These are phyloP conservation scores for Neogale vison DNA, from an alignment of 2,113 vertebrate species.

Conservation along the genomic window DNA sequence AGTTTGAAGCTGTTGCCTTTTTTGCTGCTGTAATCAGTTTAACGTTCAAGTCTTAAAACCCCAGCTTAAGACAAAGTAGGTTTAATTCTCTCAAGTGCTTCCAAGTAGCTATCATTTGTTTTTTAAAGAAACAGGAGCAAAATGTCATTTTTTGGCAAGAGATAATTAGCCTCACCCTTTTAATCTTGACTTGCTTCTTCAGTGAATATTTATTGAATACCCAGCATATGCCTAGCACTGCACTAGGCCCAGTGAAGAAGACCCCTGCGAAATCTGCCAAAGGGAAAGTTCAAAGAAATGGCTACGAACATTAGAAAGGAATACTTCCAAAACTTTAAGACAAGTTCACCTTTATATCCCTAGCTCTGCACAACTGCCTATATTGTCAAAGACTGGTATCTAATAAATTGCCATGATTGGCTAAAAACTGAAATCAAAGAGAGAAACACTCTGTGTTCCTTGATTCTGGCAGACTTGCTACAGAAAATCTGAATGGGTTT, in stretches of 20 bases:
- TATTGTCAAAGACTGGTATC: neutral
- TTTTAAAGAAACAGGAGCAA: neutral
- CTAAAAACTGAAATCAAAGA: neutral
- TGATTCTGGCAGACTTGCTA: neutral
- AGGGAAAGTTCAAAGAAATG: neutral
- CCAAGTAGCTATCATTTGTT: neutral
- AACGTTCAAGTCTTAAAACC: neutral
- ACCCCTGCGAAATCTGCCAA: neutral
- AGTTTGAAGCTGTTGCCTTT: neutral
- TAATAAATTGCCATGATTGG: neutral
- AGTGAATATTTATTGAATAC: neutral
- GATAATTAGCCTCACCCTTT: neutral
- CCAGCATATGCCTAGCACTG: neutral
- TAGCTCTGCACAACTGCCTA: neutral
- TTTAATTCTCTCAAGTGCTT: slow-evolving; percentile 1
- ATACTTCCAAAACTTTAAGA: neutral
- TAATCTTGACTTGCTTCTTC: neutral
- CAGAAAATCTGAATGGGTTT: neutral
- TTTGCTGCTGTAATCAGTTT: neutral
- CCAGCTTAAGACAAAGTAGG: neutral
- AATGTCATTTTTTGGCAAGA: neutral
- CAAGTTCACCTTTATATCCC: neutral
- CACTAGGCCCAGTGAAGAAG: neutral
- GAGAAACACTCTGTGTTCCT: neutral
- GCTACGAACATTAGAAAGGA: neutral